Conservation (phyloP, 2,797 vertebrate genomes). For the Acestrorhynchus altus region DNA sequence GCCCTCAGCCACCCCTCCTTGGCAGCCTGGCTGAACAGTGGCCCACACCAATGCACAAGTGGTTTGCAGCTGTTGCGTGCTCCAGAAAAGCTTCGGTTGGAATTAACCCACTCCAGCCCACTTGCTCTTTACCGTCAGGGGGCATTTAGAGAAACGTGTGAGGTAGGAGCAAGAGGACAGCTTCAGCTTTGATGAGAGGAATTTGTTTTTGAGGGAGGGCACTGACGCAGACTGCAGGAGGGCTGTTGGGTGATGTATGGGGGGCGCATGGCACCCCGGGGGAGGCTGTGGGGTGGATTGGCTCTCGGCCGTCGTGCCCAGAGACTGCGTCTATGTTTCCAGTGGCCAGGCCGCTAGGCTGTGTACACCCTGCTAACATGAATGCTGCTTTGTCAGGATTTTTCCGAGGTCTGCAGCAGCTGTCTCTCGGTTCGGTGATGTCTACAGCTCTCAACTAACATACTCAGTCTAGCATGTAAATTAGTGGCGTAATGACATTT, state of each 20-base stretch:
- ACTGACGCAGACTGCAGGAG: conserved; percentile 38
- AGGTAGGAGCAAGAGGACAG: conserved; percentile 48
- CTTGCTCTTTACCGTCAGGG: conserved; percentile 12
- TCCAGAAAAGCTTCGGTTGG: neutral
- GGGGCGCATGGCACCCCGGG: conserved; percentile 55
- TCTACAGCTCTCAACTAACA: conserved; percentile 61
- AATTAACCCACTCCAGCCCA: conserved; percentile 34
- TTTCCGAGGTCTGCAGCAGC: conserved; percentile 71
- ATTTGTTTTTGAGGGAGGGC: conserved; percentile 52
- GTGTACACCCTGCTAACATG: conserved; percentile 67
- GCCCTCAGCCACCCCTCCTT: neutral
- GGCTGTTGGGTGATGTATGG: conserved; percentile 3
- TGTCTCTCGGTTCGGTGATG: conserved; percentile 69
- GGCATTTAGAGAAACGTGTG: conserved; percentile 41
- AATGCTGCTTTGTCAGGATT: conserved; percentile 78
- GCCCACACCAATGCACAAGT: neutral
- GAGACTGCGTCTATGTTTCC: conserved; percentile 78
- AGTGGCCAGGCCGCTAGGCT: conserved; percentile 65
- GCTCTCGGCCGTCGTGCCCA: conserved; percentile 55
- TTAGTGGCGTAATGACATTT: conserved; percentile 54
- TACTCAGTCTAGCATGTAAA: conserved; percentile 54
- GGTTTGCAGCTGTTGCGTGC: neutral
- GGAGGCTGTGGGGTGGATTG: conserved; percentile 67
- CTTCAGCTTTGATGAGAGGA: conserved; percentile 50
- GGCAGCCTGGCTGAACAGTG: neutral